These are phyloP conservation scores for Alauda arvensis DNA, from an alignment of 2,797 vertebrate species.

Conservation along the genomic window DNA sequence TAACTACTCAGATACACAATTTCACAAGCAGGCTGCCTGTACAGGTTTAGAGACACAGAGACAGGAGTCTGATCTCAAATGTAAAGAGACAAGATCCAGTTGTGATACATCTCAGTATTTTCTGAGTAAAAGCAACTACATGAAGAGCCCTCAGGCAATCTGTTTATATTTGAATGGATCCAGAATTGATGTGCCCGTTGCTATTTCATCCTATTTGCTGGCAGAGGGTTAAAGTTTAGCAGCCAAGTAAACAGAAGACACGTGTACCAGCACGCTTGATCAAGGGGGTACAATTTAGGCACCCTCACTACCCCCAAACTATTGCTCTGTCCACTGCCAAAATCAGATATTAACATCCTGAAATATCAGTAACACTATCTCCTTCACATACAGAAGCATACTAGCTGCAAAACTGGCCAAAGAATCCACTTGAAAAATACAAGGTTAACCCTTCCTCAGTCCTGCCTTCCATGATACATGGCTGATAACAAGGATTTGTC, in stretches of 20 bases:
- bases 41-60: background rate
- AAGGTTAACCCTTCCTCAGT: background rate
- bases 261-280: background rate
- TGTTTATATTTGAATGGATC: background rate
- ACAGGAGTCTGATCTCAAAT: background rate
- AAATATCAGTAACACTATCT: background rate
- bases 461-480: fast-evolving
- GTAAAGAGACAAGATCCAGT: background rate
- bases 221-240: background rate
- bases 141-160: background rate
- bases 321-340: background rate
- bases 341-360: background rate
- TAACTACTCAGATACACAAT: background rate
- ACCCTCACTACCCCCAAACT: background rate
- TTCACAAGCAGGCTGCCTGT: background rate
- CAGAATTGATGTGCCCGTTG: background rate
- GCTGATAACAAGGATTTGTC: background rate
- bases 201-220: background rate
- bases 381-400: background rate
- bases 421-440: background rate
- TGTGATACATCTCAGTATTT: background rate
- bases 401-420: background rate
- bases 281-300: background rate
- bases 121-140: background rate
- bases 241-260: slow-evolving; percentile 3